Evolutionary conservation across 2,113 vertebrate species (phyloP).

Genomic region (Cebidichthys violaceus): DNA sequence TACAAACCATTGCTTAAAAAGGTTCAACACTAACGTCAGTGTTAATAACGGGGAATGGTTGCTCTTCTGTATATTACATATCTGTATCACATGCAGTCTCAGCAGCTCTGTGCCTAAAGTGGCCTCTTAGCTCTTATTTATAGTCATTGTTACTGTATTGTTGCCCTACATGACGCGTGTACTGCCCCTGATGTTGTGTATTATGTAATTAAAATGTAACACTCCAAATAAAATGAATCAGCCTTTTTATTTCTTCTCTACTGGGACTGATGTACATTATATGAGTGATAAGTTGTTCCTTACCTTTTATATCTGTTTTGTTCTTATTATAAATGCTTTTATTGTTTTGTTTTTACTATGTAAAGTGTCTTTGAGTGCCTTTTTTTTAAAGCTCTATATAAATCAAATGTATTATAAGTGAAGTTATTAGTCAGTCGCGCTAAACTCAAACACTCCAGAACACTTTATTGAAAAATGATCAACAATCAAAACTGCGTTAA

Average conservation of each 20-base stretch:
- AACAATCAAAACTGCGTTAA: conserved; percentile 47
- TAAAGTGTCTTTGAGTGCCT: too few species aligned
- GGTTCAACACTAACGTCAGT: neutral
- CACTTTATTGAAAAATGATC: conserved; percentile 67
- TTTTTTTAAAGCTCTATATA: too few species aligned
- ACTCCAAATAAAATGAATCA: conserved; percentile 48
- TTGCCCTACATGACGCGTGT: neutral
- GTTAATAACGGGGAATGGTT: neutral
- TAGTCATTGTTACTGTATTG: conserved; percentile 1
- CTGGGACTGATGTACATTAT: neutral
- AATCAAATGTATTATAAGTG: too few species aligned
- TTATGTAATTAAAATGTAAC: conserved; percentile 12
- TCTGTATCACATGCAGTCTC: neutral
- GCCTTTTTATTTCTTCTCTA: neutral
- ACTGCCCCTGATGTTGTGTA: neutral
- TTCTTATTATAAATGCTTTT: too few species aligned
- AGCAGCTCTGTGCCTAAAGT: conserved; percentile 27
- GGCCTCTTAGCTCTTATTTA: conserved; percentile 37
- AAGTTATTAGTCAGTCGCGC: neutral
- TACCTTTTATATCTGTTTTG: too few species aligned
- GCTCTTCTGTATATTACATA: neutral
- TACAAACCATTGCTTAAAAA: neutral
- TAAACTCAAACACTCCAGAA: conserved; percentile 50
- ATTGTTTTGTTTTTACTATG: too few species aligned
- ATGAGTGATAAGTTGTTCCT: too few species aligned